Conservation (phyloP, 2,888 invertebrate species). For the Meloe dianella region DNA sequence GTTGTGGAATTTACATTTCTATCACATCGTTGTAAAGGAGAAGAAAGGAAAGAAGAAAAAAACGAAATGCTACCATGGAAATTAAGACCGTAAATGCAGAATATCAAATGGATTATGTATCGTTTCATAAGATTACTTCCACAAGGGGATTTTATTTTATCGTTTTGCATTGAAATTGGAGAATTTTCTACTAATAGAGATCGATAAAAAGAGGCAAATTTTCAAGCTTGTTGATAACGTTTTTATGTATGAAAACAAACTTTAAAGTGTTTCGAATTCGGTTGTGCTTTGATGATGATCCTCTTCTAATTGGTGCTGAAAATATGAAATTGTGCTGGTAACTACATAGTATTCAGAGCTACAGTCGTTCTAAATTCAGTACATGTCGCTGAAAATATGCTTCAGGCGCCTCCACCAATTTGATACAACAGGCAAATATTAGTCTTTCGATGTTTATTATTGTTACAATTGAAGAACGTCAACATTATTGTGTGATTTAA, state of each 20-base stretch:
- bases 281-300: too few relatives aligned
- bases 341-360: too few relatives aligned
- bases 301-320: too few relatives aligned
- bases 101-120: constrained; percentile 3
- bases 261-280: too few relatives aligned
- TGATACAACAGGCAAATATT: too few relatives aligned
- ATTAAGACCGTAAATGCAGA: constrained; percentile 25
- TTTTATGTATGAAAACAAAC: too few relatives aligned
- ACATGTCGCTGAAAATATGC: not conserved
- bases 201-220: not conserved
- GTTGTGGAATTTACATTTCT: constrained; percentile 30
- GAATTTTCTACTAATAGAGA: not conserved
- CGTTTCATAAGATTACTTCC: not conserved
- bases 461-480: too few relatives aligned
- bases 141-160: not conserved
- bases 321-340: too few relatives aligned
- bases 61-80: constrained; percentile 24
- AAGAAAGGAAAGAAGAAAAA: not conserved
- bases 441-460: too few relatives aligned
- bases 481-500: not conserved
- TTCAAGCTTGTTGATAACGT: too few relatives aligned
- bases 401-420: constrained; percentile 1
- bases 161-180: not conserved
- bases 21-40: constrained; percentile 19
- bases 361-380: too few relatives aligned